Base-by-base conservation (phyloP, 2,113 vertebrate species). In the Amia ocellicauda region DNA sequence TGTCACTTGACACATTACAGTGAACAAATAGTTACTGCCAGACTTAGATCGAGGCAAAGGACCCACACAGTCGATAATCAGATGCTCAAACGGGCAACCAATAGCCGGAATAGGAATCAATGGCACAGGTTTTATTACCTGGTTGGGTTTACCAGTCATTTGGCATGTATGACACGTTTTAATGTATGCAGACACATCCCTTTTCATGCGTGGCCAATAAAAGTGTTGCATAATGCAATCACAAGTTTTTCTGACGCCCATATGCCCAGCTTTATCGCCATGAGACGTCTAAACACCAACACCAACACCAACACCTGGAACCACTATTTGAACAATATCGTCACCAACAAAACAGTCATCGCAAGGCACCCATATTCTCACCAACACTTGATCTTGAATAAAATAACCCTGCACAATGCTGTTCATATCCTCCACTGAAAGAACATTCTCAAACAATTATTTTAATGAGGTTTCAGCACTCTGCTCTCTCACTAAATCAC, bases 21-120 rank as follows among this genome's bases (percentile, higher is more conserved):
- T 68, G 1, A 58, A 14, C 22, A 57, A 17, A 26, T 53, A 54
- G 7, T 4, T 9, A 28, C 20, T 4, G 8, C 57, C 47, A 1
- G 47, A 17, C 27, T 57, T 68, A 5, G 53, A 62, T 0, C 3
- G 5, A 22, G 66, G 60, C 54, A 68, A 24, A 2, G 52, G 66
- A 47, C 52, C 60, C 2, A 68, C 66, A 56, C 58, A 68, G 16
- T 63, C 53, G 31, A 58, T 17, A 4, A 58, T 16, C 9, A 69
- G 19, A 51, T 69, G 28, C 22, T 69, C 54, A 69, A 58, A 69
- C 9, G 62, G 67, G n/a, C n/a, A n/a, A n/a, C n/a, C n/a, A n/a
- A n/a, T n/a, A n/a, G n/a, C n/a, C n/a, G n/a, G n/a, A n/a, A n/a
- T n/a, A n/a, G n/a, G n/a, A n/a, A n/a, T n/a, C n/a, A n/a, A n/a